These are phyloP conservation scores for Amphiprion ocellaris DNA, from an alignment of 2,113 vertebrate genomes.

Conservation along the genomic window DNA sequence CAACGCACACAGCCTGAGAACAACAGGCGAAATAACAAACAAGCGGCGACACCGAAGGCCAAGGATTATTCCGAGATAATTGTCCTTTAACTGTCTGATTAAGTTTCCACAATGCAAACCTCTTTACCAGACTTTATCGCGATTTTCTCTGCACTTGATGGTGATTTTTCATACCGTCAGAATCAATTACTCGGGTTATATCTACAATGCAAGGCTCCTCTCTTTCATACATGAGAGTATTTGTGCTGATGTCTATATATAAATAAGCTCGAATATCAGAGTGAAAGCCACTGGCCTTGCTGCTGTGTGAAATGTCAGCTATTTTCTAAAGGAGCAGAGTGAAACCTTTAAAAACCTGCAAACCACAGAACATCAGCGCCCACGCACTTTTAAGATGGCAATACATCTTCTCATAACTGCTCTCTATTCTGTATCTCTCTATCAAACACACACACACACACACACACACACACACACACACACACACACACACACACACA, in stretches of 20 bases:
- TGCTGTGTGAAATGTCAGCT: constrained; percentile 56
- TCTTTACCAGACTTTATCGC: neutral
- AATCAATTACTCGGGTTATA: no score
- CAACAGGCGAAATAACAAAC: constrained; percentile 32
- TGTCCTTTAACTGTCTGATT: constrained; percentile 16
- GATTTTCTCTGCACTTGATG: neutral
- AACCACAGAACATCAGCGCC: constrained; percentile 70
- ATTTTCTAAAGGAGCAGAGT: constrained; percentile 53
- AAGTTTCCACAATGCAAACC: neutral
- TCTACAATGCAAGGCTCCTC: no score
- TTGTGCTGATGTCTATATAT: constrained; percentile 16
- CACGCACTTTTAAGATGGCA: constrained; percentile 59
- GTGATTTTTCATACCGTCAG: no score
- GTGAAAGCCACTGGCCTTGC: constrained; percentile 26
- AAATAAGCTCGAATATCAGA: constrained; percentile 14
- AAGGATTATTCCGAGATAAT: neutral
- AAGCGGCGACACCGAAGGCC: constrained; percentile 3
- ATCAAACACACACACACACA: constrained; percentile 11
- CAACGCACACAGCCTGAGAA: constrained; percentile 5
- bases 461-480: constrained; percentile 28
- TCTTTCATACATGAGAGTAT: neutral
- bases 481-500: constrained; percentile 23
- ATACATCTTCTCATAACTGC: constrained; percentile 71
- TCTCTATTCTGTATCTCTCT: neutral
- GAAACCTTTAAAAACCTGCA: constrained; percentile 65